Conservation (phyloP, 1,140 invertebrate species). For the Nasonia giraulti region DNA sequence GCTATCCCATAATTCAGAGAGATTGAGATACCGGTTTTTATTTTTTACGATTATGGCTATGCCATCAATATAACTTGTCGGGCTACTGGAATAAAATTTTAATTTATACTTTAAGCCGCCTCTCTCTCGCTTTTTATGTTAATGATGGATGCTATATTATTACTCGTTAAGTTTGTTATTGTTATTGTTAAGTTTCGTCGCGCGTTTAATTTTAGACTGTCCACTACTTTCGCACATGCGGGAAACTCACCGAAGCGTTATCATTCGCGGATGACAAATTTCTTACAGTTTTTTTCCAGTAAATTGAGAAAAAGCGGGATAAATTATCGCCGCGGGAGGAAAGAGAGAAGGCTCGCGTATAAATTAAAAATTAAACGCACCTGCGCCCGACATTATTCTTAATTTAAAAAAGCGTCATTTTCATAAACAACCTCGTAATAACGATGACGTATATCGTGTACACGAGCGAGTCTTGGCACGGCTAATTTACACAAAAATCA, state of each 20-base stretch:
- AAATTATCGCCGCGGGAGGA: neutral
- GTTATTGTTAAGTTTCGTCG: slow-evolving; percentile 6
- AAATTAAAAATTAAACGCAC: neutral
- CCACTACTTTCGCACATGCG: neutral
- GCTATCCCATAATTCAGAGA: slow-evolving; percentile 20
- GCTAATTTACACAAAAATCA: too few relatives aligned
- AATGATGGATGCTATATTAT: slow-evolving; percentile 29
- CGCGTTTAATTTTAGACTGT: slow-evolving; percentile 3
- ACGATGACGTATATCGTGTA: too few relatives aligned
- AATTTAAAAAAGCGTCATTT: neutral
- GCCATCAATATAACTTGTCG: slow-evolving; percentile 36
- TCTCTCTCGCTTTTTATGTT: neutral
- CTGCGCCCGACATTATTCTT: neutral
- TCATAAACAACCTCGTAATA: neutral
- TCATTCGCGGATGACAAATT: neutral
- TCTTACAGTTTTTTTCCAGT: neutral
- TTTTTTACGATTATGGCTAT: slow-evolving; percentile 33
- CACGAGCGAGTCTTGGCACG: too few relatives aligned
- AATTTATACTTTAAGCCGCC: slow-evolving; percentile 24
- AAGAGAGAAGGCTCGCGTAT: neutral
- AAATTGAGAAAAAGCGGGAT: neutral
- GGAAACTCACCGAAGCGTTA: neutral
- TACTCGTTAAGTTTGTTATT: too few relatives aligned
- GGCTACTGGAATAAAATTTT: slow-evolving; percentile 48
- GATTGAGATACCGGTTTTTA: slow-evolving; percentile 38